These are phyloP conservation scores for Catharus bicknelli DNA, from an alignment of 2,113 vertebrate genomes.

Conservation along the genomic window DNA sequence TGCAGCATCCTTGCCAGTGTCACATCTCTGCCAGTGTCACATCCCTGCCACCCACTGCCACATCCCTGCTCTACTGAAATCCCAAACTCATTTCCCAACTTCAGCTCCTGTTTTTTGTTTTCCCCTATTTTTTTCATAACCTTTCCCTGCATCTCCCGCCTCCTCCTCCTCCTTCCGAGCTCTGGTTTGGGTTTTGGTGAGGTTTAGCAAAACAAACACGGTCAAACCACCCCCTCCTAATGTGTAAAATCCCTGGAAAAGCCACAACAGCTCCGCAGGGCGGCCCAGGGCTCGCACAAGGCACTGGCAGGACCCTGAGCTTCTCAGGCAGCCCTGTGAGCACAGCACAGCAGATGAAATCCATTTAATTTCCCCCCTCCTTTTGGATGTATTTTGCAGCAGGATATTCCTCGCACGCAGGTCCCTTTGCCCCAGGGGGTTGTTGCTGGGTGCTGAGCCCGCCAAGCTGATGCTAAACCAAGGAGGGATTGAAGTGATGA, in stretches of 20 bases:
- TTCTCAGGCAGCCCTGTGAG: background rate
- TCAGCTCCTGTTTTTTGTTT: background rate
- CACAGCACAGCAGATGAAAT: background rate
- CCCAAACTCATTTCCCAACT: background rate
- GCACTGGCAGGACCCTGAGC: background rate
- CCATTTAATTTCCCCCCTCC: background rate
- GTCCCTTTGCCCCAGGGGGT: background rate
- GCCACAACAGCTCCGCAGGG: slow-evolving; percentile 49
- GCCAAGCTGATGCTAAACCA: background rate
- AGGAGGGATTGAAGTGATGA: background rate
- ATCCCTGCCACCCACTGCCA: background rate
- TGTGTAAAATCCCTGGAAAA: slow-evolving; percentile 58
- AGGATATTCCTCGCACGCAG: background rate
- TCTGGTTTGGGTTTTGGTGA: slow-evolving; percentile 47
- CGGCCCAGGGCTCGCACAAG: background rate
- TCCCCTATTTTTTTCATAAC: background rate
- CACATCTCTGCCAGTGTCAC: background rate
- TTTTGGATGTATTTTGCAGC: background rate
- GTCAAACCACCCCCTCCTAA: slow-evolving; percentile 61
- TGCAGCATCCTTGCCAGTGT: background rate
- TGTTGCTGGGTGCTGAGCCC: background rate
- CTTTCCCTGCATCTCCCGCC: background rate
- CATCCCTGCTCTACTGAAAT: background rate
- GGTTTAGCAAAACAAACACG: slow-evolving; percentile 71
- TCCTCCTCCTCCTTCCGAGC: background rate